A percentile compares a stretch with the other conserved stretches of the same genome.
Conservation (phyloP, 1,140 invertebrate species). For the Hesperophylax magnus region DNA sequence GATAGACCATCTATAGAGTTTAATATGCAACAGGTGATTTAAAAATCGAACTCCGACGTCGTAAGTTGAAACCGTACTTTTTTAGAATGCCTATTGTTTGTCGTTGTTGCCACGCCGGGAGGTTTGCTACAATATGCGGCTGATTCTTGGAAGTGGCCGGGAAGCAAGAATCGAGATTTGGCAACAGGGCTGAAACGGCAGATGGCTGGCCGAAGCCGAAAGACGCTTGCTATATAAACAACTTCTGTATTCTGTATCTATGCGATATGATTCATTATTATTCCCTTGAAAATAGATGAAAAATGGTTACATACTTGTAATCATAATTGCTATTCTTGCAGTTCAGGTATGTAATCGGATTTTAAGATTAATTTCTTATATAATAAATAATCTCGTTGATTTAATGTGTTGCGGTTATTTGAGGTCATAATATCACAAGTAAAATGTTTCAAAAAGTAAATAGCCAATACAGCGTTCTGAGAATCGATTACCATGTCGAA, state of each 20-base stretch:
- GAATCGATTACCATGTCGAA: no score
- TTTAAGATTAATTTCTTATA: background rate
- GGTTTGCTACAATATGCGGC: background rate
- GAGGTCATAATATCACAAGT: background rate
- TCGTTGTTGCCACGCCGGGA: background rate
- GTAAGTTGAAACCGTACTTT: constrained; percentile 12
- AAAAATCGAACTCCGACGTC: background rate
- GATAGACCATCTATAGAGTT: constrained; percentile 72
- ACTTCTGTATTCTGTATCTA: no score
- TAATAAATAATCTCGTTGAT: background rate
- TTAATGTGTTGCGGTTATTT: background rate
- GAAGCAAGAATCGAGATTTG: constrained; percentile 22
- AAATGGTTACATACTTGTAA: no score
- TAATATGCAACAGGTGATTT: constrained; percentile 59
- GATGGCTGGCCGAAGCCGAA: constrained; percentile 2
- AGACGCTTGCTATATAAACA: background rate
- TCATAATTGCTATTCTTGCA: background rate
- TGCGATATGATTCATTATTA: no score
- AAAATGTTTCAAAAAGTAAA: background rate
- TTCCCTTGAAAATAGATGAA: no score
- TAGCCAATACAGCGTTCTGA: no score
- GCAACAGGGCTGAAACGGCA: constrained; percentile 35
- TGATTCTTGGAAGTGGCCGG: constrained; percentile 44
- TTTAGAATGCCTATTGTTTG: background rate
- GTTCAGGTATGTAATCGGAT: background rate